Conservation (phyloP, 2,888 invertebrate species). For the Pocota personata region DNA sequence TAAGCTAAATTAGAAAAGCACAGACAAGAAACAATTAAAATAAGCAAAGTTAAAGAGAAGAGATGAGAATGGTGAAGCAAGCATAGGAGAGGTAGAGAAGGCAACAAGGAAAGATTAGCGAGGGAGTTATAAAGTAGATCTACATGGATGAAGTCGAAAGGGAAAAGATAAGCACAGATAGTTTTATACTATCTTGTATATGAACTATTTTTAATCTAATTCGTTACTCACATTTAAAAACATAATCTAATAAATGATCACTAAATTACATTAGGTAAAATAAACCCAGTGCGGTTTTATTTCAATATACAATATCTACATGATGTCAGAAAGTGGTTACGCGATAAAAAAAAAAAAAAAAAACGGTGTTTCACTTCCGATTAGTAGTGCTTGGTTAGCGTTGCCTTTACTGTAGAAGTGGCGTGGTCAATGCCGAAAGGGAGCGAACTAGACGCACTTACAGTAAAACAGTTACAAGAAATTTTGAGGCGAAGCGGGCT, state of each 20-base stretch:
- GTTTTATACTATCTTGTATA: too few relatives aligned
- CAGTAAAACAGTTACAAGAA: conserved; percentile 15
- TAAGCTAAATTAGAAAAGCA: not conserved
- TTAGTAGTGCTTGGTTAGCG: not conserved
- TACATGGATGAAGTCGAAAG: too few relatives aligned
- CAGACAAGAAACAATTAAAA: not conserved
- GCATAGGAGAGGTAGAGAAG: not conserved
- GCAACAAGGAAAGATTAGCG: too few relatives aligned
- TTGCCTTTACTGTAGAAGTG: not conserved
- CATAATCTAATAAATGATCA: too few relatives aligned
- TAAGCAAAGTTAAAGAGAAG: not conserved
- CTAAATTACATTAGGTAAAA: too few relatives aligned
- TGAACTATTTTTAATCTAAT: too few relatives aligned
- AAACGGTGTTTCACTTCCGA: not conserved
- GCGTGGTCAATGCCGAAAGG: not conserved
- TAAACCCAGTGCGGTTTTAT: too few relatives aligned
- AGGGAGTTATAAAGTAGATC: too few relatives aligned
- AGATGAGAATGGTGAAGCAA: not conserved
- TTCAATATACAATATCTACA: not conserved
- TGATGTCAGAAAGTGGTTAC: conserved; percentile 26
- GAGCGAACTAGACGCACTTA: conserved; percentile 17
- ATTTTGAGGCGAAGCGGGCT: conserved; percentile 12
- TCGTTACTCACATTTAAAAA: too few relatives aligned
- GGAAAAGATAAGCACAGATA: too few relatives aligned
- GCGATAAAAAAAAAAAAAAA: not conserved